Evolutionary conservation across 2,797 vertebrate genomes (phyloP), one percentile per base, ranked within the genome.

Genomic region (Knipowitschia caucasica): DNA sequence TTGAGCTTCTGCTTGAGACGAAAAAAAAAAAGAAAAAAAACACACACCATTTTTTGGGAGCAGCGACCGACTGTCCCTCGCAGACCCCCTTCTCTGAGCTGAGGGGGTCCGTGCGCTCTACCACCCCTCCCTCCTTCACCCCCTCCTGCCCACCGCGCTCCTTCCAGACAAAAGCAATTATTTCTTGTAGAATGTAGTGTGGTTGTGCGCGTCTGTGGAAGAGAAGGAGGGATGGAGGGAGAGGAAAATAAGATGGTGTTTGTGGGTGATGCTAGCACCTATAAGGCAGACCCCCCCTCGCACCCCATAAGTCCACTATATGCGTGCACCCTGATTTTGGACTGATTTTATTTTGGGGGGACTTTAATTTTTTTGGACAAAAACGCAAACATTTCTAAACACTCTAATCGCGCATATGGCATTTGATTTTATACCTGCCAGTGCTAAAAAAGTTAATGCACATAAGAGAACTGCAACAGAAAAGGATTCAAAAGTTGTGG

Each of bases 81-180:
- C 82, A 82, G 83, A 88, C 89, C 89, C 89, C 90, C 91, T 88
- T 86, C 72, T 69, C 71, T 74, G 69, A 62, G 68, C 71, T 79
- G 80, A 85, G 85, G 86, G 86, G 85, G 87, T 83, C 82, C 75
- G 80, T 69, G 83, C 78, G 82, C 83, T 79, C 81, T 80, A 86
- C 86, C 82, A 84, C 86, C 85, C 82, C 88, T 85, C 85, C 88
- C 85, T 82, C 86, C 91, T 2, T 17, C 43, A 11, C 29, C 29
- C 4, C 30, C 29, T 11, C 29, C 46, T 23, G 29, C 29, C 46
- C 46, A 91, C 90, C 90, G 86, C 84, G 89, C 91, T 91, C 92
- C 91, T 92, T 92, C 90, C 92, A 94, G 93, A 95, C 93, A 95
- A 95, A 95, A 95, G 94, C 93, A 94, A 95, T 95, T 93, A 94